Conservation (phyloP, 2,888 invertebrate species). For the Molorchus minor region DNA sequence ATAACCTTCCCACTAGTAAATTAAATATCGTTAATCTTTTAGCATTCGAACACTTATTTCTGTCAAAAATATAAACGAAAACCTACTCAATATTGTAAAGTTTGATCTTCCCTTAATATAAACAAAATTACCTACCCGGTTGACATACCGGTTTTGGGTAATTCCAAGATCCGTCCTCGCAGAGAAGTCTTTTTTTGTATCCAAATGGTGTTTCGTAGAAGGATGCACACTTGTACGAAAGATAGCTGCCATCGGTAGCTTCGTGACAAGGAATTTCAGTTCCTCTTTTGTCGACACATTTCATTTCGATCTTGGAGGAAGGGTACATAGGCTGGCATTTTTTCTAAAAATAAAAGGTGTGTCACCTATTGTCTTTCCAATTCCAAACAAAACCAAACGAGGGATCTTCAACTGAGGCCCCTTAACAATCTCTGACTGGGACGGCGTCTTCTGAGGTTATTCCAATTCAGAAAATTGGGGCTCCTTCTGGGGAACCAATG, state of each 20-base stretch:
- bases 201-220: constrained; percentile 35
- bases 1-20: no score
- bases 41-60: no score
- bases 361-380: background rate
- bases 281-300: background rate
- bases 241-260: constrained; percentile 6
- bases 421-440: no score
- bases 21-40: no score
- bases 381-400: background rate
- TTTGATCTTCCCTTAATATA: no score
- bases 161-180: constrained; percentile 33
- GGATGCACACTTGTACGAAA: constrained; percentile 1
- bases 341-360: background rate
- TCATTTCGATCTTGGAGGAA: background rate
- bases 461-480: no score
- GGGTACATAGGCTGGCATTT: background rate
- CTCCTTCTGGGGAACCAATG: no score
- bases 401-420: background rate
- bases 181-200: constrained; percentile 30
- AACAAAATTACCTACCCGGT: constrained; percentile 34
- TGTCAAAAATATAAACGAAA: no score
- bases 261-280: background rate
- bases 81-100: no score
- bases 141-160: constrained; percentile 36
- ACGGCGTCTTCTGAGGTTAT: no score